Conservation (phyloP, 2,888 invertebrate genomes). For the Laothoe populi region DNA sequence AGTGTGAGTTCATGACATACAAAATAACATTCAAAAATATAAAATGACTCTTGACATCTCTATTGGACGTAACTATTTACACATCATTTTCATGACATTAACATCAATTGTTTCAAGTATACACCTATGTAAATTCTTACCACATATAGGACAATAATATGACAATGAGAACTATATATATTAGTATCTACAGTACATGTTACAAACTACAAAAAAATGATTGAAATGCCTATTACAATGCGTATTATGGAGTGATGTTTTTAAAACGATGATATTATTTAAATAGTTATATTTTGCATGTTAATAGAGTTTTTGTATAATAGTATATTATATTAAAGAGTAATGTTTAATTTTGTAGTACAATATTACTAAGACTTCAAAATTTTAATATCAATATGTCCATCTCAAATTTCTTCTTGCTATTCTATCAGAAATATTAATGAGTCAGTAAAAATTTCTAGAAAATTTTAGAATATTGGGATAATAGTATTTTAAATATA, state of each 20-base stretch:
- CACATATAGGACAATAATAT: slow-evolving; percentile 12
- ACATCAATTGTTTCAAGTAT: slow-evolving; percentile 31
- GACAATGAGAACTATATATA: slow-evolving; percentile 8
- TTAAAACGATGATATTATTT: neutral
- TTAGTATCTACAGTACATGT: slow-evolving; percentile 13
- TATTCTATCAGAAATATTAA: slow-evolving; percentile 17
- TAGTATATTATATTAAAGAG: slow-evolving; percentile 15
- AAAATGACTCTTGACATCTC: slow-evolving; percentile 37
- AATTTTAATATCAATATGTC: slow-evolving; percentile 5
- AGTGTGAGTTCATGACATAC: slow-evolving; percentile 47
- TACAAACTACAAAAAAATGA: neutral
- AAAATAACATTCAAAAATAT: slow-evolving; percentile 46
- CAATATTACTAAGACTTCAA: neutral
- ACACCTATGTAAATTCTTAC: slow-evolving; percentile 26
- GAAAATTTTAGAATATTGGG: slow-evolving; percentile 29
- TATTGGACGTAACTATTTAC: slow-evolving; percentile 62
- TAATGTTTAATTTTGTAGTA: slow-evolving; percentile 1
- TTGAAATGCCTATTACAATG: slow-evolving; percentile 18
- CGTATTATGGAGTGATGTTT: slow-evolving; percentile 3
- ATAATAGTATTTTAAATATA: slow-evolving; percentile 23
- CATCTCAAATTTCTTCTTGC: slow-evolving; percentile 11
- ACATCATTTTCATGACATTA: slow-evolving; percentile 35
- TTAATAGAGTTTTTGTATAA: slow-evolving; percentile 16
- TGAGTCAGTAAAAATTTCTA: slow-evolving; percentile 29
- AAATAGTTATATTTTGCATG: neutral